These are phyloP conservation scores for Dicyrtomina minuta DNA, from an alignment of 2,888 invertebrate species.

Conservation along the genomic window DNA sequence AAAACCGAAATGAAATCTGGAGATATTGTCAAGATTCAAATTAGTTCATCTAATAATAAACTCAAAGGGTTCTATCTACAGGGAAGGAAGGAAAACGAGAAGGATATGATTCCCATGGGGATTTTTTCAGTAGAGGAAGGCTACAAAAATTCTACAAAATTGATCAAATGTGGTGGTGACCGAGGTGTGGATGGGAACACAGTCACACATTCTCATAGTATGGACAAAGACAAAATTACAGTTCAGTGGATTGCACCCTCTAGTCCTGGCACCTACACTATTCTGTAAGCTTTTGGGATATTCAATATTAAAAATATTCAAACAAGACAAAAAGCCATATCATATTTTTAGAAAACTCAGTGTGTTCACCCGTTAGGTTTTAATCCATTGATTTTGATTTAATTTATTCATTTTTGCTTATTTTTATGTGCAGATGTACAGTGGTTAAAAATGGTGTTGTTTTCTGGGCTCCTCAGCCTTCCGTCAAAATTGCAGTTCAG, in stretches of 20 bases:
- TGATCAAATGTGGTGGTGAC: constrained; percentile 64
- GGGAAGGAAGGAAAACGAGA: constrained; percentile 57
- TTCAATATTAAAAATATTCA: no score
- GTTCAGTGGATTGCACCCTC: constrained; percentile 29
- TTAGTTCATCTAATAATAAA: constrained; percentile 61
- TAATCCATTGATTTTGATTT: no score
- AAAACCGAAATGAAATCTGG: constrained; percentile 56
- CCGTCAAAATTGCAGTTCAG: no score
- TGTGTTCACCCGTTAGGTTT: no score
- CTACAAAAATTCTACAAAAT: constrained; percentile 60
- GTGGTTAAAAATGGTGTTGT: no score
- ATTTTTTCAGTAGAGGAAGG: constrained; percentile 61
- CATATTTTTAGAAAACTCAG: no score
- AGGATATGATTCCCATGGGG: constrained; percentile 60
- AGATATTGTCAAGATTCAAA: constrained; percentile 60
- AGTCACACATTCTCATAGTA: constrained; percentile 24
- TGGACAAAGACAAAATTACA: constrained; percentile 15
- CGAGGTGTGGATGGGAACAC: constrained; percentile 58
- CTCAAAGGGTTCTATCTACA: constrained; percentile 69
- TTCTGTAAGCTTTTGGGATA: constrained; percentile 25
- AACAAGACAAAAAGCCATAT: no score
- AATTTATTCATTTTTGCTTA: no score
- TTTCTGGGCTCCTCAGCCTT: no score
- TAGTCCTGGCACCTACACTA: constrained; percentile 24
- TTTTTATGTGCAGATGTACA: no score